Percentiles rank a stretch among this genome's conserved stretches.
Conservation (phyloP, 2,113 vertebrate genomes). For the Balaeniceps rex region DNA sequence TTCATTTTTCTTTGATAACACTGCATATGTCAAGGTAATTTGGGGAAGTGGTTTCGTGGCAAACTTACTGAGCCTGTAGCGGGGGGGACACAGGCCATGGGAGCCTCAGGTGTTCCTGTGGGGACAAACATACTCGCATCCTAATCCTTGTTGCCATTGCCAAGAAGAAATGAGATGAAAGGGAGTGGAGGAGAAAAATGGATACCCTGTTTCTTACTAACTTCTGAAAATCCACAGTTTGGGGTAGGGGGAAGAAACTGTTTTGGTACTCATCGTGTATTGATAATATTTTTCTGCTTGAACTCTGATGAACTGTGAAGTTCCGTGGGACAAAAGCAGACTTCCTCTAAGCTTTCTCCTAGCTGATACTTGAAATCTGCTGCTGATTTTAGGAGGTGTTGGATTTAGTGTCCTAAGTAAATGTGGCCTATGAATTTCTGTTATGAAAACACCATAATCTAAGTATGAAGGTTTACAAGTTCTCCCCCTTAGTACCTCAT, state of each 20-base stretch:
- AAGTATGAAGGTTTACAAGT: neutral
- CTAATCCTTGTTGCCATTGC: neutral
- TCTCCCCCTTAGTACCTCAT: neutral
- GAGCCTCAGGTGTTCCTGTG: neutral
- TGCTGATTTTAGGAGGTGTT: neutral
- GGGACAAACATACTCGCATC: neutral
- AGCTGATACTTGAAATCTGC: neutral
- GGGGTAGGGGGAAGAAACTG: neutral
- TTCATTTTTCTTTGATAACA: neutral
- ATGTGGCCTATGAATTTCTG: neutral
- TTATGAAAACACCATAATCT: neutral
- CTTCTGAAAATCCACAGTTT: neutral
- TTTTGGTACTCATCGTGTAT: neutral
- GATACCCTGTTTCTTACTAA: neutral
- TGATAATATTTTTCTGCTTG: neutral
- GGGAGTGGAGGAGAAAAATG: neutral
- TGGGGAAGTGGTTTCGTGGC: neutral
- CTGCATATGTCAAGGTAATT: neutral
- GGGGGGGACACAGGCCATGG: rapidly evolving
- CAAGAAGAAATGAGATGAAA: neutral
- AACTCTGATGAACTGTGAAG: neutral
- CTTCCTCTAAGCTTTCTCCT: neutral
- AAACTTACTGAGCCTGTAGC: neutral
- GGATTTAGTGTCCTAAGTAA: neutral
- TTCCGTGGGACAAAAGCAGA: neutral